These are phyloP conservation scores for Perizoma affinitatum DNA, from an alignment of 2,888 invertebrate genomes.

Conservation along the genomic window DNA sequence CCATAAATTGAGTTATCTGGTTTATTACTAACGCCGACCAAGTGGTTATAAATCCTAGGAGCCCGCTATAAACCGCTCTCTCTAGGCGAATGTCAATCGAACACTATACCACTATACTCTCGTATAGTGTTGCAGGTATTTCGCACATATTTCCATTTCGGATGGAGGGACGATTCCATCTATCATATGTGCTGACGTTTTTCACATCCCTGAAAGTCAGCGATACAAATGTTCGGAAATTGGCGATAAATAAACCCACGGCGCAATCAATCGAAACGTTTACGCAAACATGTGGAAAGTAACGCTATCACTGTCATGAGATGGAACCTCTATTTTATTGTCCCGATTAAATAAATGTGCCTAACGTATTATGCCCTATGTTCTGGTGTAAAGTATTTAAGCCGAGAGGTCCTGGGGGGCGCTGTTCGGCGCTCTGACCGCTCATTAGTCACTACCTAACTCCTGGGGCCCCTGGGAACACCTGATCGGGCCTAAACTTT, in stretches of 20 bases:
- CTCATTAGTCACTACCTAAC: slow-evolving; percentile 62
- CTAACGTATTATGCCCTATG: slow-evolving; percentile 13
- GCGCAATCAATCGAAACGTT: slow-evolving; percentile 33
- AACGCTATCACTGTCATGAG: slow-evolving; percentile 6
- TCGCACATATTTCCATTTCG: slow-evolving; percentile 55
- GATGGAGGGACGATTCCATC: slow-evolving; percentile 61
- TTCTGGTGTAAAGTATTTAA: slow-evolving; percentile 51
- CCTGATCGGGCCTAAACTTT: slow-evolving; percentile 55
- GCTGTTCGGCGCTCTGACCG: slow-evolving; percentile 59
- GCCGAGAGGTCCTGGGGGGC: slow-evolving; percentile 45
- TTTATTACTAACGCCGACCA: slow-evolving; percentile 65
- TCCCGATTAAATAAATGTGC: slow-evolving; percentile 28
- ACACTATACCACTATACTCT: slow-evolving; percentile 41
- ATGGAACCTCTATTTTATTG: neutral
- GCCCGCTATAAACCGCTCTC: slow-evolving; percentile 56
- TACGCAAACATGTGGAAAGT: slow-evolving; percentile 30
- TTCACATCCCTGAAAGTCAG: slow-evolving; percentile 58
- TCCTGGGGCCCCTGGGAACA: slow-evolving; percentile 46
- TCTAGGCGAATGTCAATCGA: slow-evolving; percentile 67
- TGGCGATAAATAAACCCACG: slow-evolving; percentile 46
- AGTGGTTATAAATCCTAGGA: slow-evolving; percentile 61
- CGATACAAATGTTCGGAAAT: slow-evolving; percentile 61
- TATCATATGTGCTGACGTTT: slow-evolving; percentile 64
- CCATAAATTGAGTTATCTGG: slow-evolving; percentile 70
- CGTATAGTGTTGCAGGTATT: slow-evolving; percentile 59